Conservation (phyloP, 2,113 vertebrate genomes). For the Bos javanicus region DNA sequence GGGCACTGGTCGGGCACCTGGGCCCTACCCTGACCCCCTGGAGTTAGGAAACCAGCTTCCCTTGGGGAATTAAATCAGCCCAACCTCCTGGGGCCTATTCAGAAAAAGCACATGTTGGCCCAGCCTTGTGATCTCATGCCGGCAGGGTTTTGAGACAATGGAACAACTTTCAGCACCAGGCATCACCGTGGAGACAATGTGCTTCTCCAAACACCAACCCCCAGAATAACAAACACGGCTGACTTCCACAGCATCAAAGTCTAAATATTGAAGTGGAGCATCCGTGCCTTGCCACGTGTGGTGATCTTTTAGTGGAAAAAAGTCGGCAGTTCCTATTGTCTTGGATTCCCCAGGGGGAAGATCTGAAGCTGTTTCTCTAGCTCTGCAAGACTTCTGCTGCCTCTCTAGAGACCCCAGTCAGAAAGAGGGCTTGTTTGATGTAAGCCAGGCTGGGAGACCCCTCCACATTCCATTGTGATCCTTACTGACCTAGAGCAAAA, state of each 20-base stretch:
- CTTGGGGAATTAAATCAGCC: slow-evolving; percentile 24
- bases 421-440: slow-evolving; percentile 30
- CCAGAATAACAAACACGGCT: slow-evolving; percentile 57
- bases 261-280: slow-evolving; percentile 17
- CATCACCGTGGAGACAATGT: background rate
- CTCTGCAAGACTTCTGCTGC: background rate
- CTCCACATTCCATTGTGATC: background rate
- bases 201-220: slow-evolving; percentile 69
- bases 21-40: slow-evolving; percentile 13
- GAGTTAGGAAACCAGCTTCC: slow-evolving; percentile 56
- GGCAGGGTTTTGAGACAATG: slow-evolving; percentile 35
- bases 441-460: background rate
- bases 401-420: background rate
- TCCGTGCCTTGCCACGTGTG: background rate
- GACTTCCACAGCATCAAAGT: background rate
- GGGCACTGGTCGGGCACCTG: background rate
- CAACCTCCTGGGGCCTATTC: slow-evolving; percentile 28
- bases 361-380: background rate
- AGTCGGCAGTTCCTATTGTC: background rate
- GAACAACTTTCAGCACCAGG: background rate
- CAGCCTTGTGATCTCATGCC: background rate
- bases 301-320: background rate
- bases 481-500: slow-evolving; percentile 9
- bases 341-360: background rate
- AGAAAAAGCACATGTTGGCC: background rate